Percentiles rank a stretch among this genome's conserved stretches.
Evolutionary conservation across 1,140 invertebrate genomes (phyloP).

Genomic region (Bombus impatiens): DNA sequence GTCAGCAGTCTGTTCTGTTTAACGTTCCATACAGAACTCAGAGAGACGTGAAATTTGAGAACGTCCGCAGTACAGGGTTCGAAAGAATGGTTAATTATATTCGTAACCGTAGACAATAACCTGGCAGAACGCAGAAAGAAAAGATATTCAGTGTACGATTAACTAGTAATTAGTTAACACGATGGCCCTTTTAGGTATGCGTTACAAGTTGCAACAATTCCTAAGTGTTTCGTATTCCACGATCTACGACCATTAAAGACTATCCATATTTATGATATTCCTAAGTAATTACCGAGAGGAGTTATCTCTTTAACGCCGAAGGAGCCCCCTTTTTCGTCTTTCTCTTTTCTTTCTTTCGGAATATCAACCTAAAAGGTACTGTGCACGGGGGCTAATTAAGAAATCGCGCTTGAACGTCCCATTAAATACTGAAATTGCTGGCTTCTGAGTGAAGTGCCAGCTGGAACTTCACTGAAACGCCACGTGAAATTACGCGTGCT

Average conservation of each 20-base stretch:
- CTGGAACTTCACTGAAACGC: neutral
- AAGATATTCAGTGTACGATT: neutral
- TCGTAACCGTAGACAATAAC: neutral
- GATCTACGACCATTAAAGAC: neutral
- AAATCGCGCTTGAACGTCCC: constrained; percentile 40
- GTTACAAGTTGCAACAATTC: constrained; percentile 18
- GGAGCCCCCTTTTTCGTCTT: neutral
- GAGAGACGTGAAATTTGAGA: constrained; percentile 11
- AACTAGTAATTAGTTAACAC: constrained; percentile 29
- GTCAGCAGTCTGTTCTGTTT: neutral
- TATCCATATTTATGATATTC: constrained; percentile 31
- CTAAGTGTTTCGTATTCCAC: constrained; percentile 19
- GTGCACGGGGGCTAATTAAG: constrained; percentile 32
- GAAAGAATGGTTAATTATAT: constrained; percentile 1
- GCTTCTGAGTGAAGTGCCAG: constrained; percentile 3
- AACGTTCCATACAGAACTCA: neutral
- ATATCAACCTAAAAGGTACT: constrained; percentile 8
- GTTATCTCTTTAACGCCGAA: constrained; percentile 15
- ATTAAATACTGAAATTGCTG: constrained; percentile 43
- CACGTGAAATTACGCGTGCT: constrained; percentile 17
- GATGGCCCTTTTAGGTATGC: neutral
- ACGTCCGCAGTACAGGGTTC: neutral
- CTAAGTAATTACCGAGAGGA: constrained; percentile 18
- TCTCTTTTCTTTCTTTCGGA: neutral
- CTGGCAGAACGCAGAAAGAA: neutral